Evolutionary conservation across 2,888 invertebrate species (phyloP), one percentile per base, ranked within the genome.

Genomic region (Iselma pallidipennis): DNA sequence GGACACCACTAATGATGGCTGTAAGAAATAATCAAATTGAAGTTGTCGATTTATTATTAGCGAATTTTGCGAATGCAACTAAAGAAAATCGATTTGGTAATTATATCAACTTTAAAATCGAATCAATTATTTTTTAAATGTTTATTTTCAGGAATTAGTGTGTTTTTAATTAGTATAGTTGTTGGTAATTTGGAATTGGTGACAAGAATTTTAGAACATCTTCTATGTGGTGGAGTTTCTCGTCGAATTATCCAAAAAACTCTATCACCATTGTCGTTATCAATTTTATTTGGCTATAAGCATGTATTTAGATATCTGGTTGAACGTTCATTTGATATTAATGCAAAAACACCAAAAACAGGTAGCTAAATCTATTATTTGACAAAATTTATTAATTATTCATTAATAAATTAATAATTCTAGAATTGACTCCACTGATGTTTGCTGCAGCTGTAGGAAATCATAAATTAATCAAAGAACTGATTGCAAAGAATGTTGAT

Each of bases 1-100:
- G 81, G 81, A 81, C 81, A 4, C 80, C 81, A 5, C 68, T 81
- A 57, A 80, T 81, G 80, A 80, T 81, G 78, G 80, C 81, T 4
- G 74, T 78, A 7, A 67, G 77, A 55, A 75, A 78, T 54, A 78
- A 77, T 4, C 74, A 78, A 53, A 10, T 70, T 4, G 71, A 74
- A 10, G 66, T 73, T 14, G 75, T 78, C 2, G 71, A 76, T 66
- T 49, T 71, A 28, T 66, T 81, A 33, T 57, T 81, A 23, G 68
- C 74, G 1, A 70, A 74, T 51, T 67, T 73, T 23, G 81, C 81
- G 5, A 79, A 81, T 65, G 75, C 79, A 0, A 76, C 78, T 4
- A 74, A 66, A 53, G 68, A 63, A 51, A 81, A 81, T 68, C 71
- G 70, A 62, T 80, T 76, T 66, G 79, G 81, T 81, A 67, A 72